phyloP scores from a whole-genome alignment of 1,140 invertebrate species.

The Sipha flava region DNA sequence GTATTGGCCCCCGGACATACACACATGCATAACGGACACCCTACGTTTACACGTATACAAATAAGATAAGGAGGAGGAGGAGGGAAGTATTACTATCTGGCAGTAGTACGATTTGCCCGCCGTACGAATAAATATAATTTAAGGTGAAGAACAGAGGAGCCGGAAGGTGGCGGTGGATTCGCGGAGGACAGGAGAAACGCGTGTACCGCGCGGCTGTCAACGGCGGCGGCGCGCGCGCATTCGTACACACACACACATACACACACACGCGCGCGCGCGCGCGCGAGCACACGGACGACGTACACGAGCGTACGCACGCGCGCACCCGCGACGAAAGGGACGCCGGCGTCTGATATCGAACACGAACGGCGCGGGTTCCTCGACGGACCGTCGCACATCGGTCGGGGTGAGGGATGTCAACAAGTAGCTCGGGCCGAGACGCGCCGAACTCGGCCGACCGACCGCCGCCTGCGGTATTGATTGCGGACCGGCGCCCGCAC shows the following conservation, averaged over 20 bases:
- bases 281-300: too few relatives aligned
- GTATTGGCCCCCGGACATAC: neutral
- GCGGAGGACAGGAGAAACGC: neutral
- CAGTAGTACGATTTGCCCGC: neutral
- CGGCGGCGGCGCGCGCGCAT: neutral
- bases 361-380: neutral
- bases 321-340: neutral
- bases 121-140: neutral
- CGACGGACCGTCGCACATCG: neutral
- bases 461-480: conserved; percentile 23
- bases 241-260: too few relatives aligned
- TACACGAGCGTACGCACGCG: too few relatives aligned
- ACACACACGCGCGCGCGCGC: too few relatives aligned
- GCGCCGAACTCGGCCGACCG: neutral
- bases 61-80: neutral
- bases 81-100: neutral
- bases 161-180: neutral
- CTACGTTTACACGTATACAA: too few relatives aligned
- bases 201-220: neutral
- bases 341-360: conserved; percentile 17
- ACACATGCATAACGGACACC: neutral
- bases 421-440: conserved; percentile 15
- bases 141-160: neutral
- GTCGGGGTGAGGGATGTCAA: conserved; percentile 13
- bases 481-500: conserved; percentile 25